These are phyloP conservation scores for Pectinophora gossypiella DNA, from an alignment of 1,140 invertebrate genomes.

Conservation along the genomic window DNA sequence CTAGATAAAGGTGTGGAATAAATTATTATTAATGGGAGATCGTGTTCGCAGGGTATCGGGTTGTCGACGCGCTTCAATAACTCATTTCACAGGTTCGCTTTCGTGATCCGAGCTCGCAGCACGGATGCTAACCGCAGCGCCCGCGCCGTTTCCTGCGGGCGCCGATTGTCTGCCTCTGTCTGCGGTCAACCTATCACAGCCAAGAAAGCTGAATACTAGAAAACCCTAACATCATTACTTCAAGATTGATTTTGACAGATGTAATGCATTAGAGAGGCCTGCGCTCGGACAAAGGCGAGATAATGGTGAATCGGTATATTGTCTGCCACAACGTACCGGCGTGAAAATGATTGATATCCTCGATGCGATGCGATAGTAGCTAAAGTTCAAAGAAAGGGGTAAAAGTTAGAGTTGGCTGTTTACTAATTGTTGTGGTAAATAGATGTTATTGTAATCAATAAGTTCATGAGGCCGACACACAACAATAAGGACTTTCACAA, in stretches of 20 bases:
- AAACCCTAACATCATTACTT: conserved; percentile 29
- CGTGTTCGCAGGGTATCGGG: conserved; percentile 43
- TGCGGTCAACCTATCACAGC: conserved; percentile 34
- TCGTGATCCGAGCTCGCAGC: conserved; percentile 45
- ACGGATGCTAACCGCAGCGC: conserved; percentile 50
- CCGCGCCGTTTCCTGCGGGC: conserved; percentile 29
- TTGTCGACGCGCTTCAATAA: conserved; percentile 57
- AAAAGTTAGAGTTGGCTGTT: background rate
- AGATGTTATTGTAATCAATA: conserved; percentile 24
- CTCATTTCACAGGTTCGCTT: conserved; percentile 67
- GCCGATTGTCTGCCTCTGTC: conserved; percentile 32
- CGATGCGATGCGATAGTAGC: no score
- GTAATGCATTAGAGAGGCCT: conserved; percentile 44
- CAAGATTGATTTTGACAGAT: conserved; percentile 45
- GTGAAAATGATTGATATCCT: conserved; percentile 32
- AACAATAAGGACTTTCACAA: conserved; percentile 41
- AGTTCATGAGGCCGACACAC: conserved; percentile 21
- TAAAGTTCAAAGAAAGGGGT: background rate
- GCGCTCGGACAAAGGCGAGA: conserved; percentile 33
- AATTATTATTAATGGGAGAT: conserved; percentile 24
- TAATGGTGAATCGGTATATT: conserved; percentile 35
- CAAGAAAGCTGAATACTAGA: conserved; percentile 35
- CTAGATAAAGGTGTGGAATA: background rate
- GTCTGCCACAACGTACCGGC: conserved; percentile 38
- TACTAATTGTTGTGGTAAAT: no score